Conservation (phyloP, 2,888 invertebrate species). For the Ptilodon capucinus region DNA sequence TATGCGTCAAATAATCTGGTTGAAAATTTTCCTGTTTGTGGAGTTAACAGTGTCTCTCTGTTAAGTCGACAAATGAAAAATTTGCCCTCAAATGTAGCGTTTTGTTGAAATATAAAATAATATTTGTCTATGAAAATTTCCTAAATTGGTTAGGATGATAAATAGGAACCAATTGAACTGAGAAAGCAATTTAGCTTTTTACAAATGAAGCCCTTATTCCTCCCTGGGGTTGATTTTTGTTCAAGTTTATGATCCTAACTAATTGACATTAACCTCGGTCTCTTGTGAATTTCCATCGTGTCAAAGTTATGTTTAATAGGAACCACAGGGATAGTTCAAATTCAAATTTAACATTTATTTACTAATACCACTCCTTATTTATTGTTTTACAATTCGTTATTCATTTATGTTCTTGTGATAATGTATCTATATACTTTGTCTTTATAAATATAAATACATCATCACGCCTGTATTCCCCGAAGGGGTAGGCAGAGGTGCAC, state of each 20-base stretch:
- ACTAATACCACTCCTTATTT: not conserved
- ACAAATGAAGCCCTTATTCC: constrained; percentile 7
- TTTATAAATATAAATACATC: no score
- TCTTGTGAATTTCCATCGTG: not conserved
- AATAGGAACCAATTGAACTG: constrained; percentile 18
- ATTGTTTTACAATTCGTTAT: not conserved
- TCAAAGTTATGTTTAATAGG: not conserved
- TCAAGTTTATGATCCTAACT: constrained; percentile 4
- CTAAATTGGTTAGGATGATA: constrained; percentile 22
- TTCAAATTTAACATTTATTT: not conserved
- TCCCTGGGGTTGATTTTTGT: constrained; percentile 5
- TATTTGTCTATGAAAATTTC: constrained; percentile 37
- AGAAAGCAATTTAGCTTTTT: constrained; percentile 9
- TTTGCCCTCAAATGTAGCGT: no score
- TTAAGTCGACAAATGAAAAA: no score
- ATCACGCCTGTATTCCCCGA: no score
- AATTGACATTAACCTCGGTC: not conserved
- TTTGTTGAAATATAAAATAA: no score
- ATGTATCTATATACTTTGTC: not conserved
- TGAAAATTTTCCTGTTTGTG: no score
- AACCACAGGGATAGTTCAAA: not conserved
- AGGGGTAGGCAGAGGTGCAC: no score
- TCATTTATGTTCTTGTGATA: not conserved
- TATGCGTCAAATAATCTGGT: no score
- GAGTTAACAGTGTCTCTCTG: no score